A percentile compares a stretch with the other conserved stretches of the same genome.
These are phyloP conservation scores for Apeira syringaria DNA, from an alignment of 2,888 invertebrate species.

Conservation along the genomic window DNA sequence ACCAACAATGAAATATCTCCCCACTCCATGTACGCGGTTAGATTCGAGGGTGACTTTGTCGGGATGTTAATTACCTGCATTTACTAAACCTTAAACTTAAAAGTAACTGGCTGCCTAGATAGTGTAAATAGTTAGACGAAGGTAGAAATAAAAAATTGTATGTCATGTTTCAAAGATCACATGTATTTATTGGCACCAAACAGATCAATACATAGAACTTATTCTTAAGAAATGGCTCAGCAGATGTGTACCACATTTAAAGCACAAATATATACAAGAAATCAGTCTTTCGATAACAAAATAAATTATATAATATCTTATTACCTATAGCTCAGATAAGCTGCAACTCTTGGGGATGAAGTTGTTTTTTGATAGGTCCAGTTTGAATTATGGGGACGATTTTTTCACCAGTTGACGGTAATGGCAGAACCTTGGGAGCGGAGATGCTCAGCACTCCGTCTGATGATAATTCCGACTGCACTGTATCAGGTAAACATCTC, in stretches of 20 bases:
- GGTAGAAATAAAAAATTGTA: too few relatives aligned
- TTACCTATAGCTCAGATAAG: too few relatives aligned
- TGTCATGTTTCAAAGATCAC: too few relatives aligned
- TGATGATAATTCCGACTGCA: conserved; percentile 88
- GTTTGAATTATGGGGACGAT: conserved; percentile 85
- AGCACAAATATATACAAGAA: neutral
- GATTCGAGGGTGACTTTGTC: too few relatives aligned
- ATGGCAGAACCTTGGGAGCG: conserved; percentile 82
- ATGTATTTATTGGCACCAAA: too few relatives aligned
- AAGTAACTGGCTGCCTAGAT: too few relatives aligned
- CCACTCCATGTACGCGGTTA: too few relatives aligned
- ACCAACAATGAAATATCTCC: too few relatives aligned
- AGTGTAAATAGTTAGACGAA: too few relatives aligned
- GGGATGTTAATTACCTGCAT: too few relatives aligned
- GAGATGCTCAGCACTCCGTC: conserved; percentile 90
- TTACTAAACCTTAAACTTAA: too few relatives aligned
- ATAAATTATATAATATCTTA: neutral
- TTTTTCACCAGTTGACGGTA: conserved; percentile 76
- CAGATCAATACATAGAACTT: neutral
- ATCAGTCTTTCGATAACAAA: conserved; percentile 5
- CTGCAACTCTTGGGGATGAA: conserved; percentile 33
- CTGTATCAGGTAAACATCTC: conserved; percentile 87
- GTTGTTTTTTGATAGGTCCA: conserved; percentile 75
- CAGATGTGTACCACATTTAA: too few relatives aligned
- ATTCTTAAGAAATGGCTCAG: neutral